A percentile compares a stretch with the other conserved stretches of the same genome.
phyloP scores from a whole-genome alignment of 2,888 invertebrate genomes.

The Margaritifera margaritifera region DNA sequence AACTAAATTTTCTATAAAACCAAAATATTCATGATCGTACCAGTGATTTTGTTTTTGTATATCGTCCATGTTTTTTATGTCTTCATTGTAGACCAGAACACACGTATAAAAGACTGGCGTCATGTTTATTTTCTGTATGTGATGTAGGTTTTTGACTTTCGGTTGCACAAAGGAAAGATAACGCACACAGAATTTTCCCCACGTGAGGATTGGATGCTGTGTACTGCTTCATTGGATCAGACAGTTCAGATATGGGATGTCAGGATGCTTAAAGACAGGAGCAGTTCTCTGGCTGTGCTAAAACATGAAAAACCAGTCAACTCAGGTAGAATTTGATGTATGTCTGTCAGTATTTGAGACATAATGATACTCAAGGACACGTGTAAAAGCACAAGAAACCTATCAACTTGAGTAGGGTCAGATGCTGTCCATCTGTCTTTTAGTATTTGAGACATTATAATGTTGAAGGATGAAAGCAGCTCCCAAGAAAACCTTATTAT shows the following conservation, averaged over 20 bases:
- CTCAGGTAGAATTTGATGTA: conserved; percentile 48
- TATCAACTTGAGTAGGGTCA: no score
- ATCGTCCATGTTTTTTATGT: no score
- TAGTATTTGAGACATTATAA: no score
- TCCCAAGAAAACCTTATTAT: no score
- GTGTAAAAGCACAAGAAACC: no score
- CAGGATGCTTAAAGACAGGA: conserved; percentile 53
- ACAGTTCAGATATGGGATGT: conserved; percentile 67
- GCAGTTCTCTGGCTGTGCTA: conserved; percentile 44
- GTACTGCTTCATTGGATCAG: conserved; percentile 60
- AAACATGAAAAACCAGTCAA: conserved; percentile 59
- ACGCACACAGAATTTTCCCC: conserved; percentile 65
- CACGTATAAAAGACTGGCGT: background rate
- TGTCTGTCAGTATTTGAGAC: background rate
- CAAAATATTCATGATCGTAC: no score
- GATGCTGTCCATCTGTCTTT: no score
- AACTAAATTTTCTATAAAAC: no score
- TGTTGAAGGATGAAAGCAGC: no score
- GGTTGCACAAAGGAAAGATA: conserved; percentile 62
- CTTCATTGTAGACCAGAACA: no score
- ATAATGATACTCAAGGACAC: no score
- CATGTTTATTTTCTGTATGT: conserved; percentile 5
- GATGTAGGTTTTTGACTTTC: conserved; percentile 45
- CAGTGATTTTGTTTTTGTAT: no score
- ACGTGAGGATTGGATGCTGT: conserved; percentile 59